Evolutionary conservation across 2,113 vertebrate genomes (phyloP).

Genomic region (Patagioenas fasciata): DNA sequence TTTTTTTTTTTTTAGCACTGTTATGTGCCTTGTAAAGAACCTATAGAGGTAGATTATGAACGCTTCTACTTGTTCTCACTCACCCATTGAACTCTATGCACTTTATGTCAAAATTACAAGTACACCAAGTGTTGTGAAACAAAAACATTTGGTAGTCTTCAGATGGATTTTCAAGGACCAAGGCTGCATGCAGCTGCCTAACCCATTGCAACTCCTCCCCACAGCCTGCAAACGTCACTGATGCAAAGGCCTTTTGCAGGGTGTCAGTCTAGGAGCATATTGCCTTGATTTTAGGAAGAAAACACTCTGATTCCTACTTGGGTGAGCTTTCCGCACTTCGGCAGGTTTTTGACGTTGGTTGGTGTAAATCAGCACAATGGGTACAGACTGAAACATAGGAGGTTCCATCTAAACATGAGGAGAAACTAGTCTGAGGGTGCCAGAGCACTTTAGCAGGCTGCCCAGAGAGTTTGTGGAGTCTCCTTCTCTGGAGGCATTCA

Average conservation of each 20-base stretch:
- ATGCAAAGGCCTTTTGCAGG: background rate
- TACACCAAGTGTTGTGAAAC: background rate
- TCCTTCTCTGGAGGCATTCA: too few relatives aligned
- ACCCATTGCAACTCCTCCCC: too few relatives aligned
- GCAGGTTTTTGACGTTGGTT: background rate
- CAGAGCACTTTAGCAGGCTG: too few relatives aligned
- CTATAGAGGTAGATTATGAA: background rate
- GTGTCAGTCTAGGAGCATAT: background rate
- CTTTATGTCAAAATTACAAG: background rate
- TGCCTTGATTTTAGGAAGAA: background rate
- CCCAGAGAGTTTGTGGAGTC: too few relatives aligned
- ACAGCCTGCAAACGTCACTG: background rate
- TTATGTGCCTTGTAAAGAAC: background rate
- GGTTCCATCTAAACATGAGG: too few relatives aligned
- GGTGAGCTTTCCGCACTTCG: background rate
- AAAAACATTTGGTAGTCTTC: background rate
- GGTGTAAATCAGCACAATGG: background rate
- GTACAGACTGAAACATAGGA: too few relatives aligned
- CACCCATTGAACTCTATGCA: background rate
- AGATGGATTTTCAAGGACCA: background rate
- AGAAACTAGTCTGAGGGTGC: too few relatives aligned
- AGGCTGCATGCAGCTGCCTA: rapidly evolving
- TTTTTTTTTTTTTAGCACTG: slow-evolving; percentile 16
- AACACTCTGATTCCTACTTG: background rate
- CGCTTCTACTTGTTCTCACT: background rate